Conservation (phyloP, 2,113 vertebrate species). For the Nycticryphes semicollaris region DNA sequence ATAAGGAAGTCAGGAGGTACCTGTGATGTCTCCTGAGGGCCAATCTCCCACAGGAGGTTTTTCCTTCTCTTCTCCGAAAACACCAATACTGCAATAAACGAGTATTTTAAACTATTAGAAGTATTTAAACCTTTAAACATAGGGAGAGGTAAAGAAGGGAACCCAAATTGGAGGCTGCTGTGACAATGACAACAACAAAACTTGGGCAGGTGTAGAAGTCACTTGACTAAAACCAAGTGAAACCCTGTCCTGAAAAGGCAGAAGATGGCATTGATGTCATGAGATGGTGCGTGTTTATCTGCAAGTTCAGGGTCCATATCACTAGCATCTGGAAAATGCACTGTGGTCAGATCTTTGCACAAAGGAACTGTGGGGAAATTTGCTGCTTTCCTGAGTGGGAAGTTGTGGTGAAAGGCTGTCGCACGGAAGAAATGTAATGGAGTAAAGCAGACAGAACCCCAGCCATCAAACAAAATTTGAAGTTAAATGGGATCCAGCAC, state of each 20-base stretch:
- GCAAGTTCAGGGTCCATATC: neutral
- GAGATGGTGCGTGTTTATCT: neutral
- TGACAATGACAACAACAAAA: neutral
- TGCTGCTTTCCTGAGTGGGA: neutral
- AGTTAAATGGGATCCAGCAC: neutral
- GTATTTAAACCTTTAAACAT: neutral
- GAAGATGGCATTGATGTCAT: rapidly evolving
- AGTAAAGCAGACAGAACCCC: neutral
- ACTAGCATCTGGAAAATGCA: neutral
- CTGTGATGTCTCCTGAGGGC: neutral
- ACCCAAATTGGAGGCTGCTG: neutral
- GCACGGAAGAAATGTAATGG: neutral
- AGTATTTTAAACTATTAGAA: neutral
- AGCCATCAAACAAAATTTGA: neutral
- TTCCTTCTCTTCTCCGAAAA: neutral
- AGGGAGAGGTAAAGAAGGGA: neutral
- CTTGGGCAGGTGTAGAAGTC: neutral
- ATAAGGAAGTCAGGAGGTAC: neutral
- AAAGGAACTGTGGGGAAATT: neutral
- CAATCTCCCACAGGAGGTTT: neutral
- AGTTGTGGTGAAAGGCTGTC: neutral
- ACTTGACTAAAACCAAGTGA: neutral
- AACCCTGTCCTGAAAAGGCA: neutral
- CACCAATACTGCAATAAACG: neutral
- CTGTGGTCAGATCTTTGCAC: neutral